Evolutionary conservation across 2,113 vertebrate species (phyloP).

Genomic region (Lanius ludovicianus): DNA sequence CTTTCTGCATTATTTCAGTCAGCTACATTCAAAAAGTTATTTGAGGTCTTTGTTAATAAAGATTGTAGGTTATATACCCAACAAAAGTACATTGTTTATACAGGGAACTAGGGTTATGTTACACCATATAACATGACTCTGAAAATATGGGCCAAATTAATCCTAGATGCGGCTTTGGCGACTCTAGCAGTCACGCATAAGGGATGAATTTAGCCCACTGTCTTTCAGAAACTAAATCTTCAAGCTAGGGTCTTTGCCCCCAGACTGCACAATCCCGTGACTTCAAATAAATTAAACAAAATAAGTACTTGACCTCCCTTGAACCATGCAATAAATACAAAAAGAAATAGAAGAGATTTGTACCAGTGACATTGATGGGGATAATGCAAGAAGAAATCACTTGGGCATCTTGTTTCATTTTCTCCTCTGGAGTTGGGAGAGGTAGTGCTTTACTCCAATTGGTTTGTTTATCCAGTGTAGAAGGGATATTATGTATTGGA

Average conservation of each 20-base stretch:
- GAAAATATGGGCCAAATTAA: conserved; percentile 42
- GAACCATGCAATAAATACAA: conserved; percentile 58
- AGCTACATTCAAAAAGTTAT: conserved; percentile 73
- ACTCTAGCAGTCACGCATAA: neutral
- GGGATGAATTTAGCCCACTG: conserved; percentile 45
- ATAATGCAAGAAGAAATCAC: conserved; percentile 94
- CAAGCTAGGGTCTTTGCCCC: conserved; percentile 5
- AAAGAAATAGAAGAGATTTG: conserved; percentile 67
- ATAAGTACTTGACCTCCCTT: conserved; percentile 52
- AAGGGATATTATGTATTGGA: conserved; percentile 93
- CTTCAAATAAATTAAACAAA: conserved; percentile 58
- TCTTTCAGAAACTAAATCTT: conserved; percentile 26
- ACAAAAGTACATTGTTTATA: conserved; percentile 53
- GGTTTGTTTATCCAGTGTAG: conserved; percentile 98
- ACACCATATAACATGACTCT: neutral
- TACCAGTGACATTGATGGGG: conserved; percentile 99
- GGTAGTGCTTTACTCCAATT: conserved; percentile 96
- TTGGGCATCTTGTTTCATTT: conserved; percentile 94
- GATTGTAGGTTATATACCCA: conserved; percentile 66
- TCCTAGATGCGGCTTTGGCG: neutral
- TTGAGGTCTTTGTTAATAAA: conserved; percentile 52
- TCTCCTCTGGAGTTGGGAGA: conserved; percentile 95
- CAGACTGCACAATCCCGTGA: neutral
- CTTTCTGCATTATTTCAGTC: conserved; percentile 75
- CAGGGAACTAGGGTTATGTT: conserved; percentile 29